Evolutionary conservation across 2,797 vertebrate species (phyloP), one percentile per base, ranked within the genome.

Genomic region (Sebastes dallii): DNA sequence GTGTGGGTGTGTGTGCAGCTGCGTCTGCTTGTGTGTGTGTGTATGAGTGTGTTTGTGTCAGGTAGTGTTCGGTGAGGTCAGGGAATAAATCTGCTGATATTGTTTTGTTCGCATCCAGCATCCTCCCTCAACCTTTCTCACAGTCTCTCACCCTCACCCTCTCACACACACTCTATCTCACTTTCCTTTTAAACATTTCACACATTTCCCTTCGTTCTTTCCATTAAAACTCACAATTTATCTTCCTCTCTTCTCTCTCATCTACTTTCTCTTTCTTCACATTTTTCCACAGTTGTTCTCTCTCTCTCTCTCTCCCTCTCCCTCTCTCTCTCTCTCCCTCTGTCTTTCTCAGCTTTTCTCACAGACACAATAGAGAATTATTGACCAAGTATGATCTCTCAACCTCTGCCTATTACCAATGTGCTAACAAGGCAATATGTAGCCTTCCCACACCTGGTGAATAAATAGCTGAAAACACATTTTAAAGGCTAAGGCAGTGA

Each of bases 341-440:
- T 30, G 6, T 77, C 73, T 83, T 66, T 64, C 72, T 80, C 73
- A 79, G 61, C 60, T 80, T 89, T 91, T 91, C 91, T 87, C 91
- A 89, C 85, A 89, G 75, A 86, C 81, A 87, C 84, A 93, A 93
- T 85, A 88, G 86, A 90, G 84, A 77, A 80, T 66, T 95, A 96
- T 95, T 95, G 95, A 96, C 94, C 85, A 94, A 68, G 73, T 85
- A 91, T 94, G 94, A 96, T 94, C 95, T 93, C 91, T 93, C 87
- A 94, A 94, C 95, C 93, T 92, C 83, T 78, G 80, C 74, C 94
- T 93, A 91, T 96, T 94, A 94, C 87, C 86, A 93, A 94, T 94
- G 91, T 95, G 95, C 95, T 95, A 96, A 95, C 95, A 94, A 96
- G 93, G 93, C 94, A 95, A 95, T 94, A 94, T 64, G 10, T 81